phyloP scores from a whole-genome alignment of 2,797 vertebrate genomes.

The Chaunax sp. region DNA sequence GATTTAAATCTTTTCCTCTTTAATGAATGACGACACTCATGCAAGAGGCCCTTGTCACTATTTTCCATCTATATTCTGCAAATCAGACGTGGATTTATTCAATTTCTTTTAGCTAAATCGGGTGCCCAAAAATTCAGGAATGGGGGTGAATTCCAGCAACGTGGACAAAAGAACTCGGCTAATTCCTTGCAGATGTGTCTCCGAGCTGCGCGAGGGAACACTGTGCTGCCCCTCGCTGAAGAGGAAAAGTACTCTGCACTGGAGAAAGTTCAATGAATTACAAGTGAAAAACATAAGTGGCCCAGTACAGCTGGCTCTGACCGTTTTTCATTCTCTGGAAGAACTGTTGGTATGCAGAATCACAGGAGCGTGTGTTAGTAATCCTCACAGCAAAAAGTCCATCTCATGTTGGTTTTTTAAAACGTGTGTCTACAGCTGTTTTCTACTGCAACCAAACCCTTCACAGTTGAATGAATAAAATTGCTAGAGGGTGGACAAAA shows the following conservation, averaged over 20 bases:
- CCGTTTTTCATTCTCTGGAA: constrained; percentile 59
- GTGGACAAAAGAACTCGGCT: constrained; percentile 81
- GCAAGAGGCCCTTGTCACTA: constrained; percentile 25
- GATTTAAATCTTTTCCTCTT: constrained; percentile 23
- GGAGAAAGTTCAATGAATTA: constrained; percentile 65
- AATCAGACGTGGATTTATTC: constrained; percentile 47
- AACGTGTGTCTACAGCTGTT: constrained; percentile 5
- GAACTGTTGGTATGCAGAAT: constrained; percentile 62
- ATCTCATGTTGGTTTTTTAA: neutral
- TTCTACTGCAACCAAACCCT: constrained; percentile 16
- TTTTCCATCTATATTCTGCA: constrained; percentile 33
- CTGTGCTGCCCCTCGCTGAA: constrained; percentile 53
- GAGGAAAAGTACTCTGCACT: constrained; percentile 43
- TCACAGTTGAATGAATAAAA: constrained; percentile 5
- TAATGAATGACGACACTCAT: constrained; percentile 32
- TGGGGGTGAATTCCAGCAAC: constrained; percentile 74
- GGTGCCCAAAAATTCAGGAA: constrained; percentile 59
- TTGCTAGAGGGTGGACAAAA: constrained; percentile 20
- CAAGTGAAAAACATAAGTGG: constrained; percentile 65
- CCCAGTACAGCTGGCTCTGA: constrained; percentile 74
- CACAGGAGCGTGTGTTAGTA: constrained; percentile 29
- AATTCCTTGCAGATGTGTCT: constrained; percentile 85
- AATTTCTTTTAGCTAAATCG: constrained; percentile 46
- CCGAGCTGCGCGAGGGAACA: constrained; percentile 52
- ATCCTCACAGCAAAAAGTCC: constrained; percentile 37